Conservation (phyloP, 2,113 vertebrate species). For the Podilymbus podiceps region DNA sequence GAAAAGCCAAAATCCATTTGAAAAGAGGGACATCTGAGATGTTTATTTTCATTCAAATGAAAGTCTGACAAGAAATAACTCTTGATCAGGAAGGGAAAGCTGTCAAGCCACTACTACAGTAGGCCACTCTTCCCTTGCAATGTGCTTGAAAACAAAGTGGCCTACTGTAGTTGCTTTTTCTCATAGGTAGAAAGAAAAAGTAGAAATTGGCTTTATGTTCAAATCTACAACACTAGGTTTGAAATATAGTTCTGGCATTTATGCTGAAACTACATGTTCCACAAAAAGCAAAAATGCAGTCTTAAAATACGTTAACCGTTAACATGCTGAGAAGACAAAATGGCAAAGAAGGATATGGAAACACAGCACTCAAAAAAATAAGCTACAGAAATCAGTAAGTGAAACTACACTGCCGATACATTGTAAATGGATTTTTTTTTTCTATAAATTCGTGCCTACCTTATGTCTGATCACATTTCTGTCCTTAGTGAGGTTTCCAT, state of each 20-base stretch:
- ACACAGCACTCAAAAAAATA: neutral
- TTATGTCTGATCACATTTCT: neutral
- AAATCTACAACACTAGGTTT: neutral
- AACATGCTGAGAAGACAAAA: neutral
- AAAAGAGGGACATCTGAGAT: neutral
- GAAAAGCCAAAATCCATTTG: neutral
- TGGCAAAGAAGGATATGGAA: neutral
- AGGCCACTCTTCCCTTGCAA: neutral
- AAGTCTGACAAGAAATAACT: neutral
- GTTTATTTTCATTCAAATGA: neutral
- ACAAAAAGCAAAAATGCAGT: neutral
- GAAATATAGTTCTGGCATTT: neutral
- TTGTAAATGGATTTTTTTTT: neutral
- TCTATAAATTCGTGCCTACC: neutral
- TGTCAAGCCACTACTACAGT: neutral
- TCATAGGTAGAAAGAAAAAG: neutral
- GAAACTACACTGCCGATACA: neutral
- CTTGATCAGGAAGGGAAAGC: neutral
- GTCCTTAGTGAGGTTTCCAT: neutral
- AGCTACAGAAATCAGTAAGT: neutral
- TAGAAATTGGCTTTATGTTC: neutral
- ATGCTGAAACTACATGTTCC: neutral
- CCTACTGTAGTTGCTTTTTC: neutral
- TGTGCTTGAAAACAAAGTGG: neutral
- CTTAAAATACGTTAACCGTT: neutral